phyloP scores from a whole-genome alignment of 2,797 vertebrate species.

The Gorsachius magnificus region DNA sequence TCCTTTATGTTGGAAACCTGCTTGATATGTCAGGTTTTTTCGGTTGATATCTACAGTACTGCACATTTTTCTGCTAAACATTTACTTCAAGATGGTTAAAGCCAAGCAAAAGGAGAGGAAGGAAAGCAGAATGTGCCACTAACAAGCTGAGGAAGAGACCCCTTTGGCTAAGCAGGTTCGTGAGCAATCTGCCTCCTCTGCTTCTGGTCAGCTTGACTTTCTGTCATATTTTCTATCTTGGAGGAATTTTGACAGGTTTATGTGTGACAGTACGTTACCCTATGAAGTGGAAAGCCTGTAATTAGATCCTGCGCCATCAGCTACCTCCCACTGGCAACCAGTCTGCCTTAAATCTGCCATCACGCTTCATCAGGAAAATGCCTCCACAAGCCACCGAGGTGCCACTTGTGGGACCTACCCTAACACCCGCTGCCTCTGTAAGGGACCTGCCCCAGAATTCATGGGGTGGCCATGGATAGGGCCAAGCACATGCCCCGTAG shows the following conservation, averaged over 20 bases:
- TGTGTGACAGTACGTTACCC: conserved; percentile 64
- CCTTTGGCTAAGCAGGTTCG: background rate
- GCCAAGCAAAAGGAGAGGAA: background rate
- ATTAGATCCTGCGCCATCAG: conserved; percentile 56
- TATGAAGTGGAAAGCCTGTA: conserved; percentile 65
- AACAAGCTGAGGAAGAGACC: background rate
- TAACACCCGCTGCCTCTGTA: conserved; percentile 27
- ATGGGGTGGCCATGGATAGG: background rate
- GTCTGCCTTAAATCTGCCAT: conserved; percentile 75
- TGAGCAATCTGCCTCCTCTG: background rate
- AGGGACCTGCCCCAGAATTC: background rate
- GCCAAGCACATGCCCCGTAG: background rate
- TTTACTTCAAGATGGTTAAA: background rate
- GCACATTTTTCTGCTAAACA: background rate
- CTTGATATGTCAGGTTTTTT: background rate
- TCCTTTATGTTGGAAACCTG: background rate
- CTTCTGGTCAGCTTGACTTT: conserved; percentile 59
- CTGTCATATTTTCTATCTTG: conserved; percentile 44
- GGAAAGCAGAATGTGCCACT: background rate
- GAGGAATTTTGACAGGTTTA: conserved; percentile 70
- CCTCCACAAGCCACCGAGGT: conserved; percentile 66
- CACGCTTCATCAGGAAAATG: conserved; percentile 68
- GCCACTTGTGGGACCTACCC: conserved; percentile 44
- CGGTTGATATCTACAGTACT: background rate
- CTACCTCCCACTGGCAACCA: conserved; percentile 53